phyloP scores from a whole-genome alignment of 1,140 invertebrate genomes.

The Drosophila ercepeae region DNA sequence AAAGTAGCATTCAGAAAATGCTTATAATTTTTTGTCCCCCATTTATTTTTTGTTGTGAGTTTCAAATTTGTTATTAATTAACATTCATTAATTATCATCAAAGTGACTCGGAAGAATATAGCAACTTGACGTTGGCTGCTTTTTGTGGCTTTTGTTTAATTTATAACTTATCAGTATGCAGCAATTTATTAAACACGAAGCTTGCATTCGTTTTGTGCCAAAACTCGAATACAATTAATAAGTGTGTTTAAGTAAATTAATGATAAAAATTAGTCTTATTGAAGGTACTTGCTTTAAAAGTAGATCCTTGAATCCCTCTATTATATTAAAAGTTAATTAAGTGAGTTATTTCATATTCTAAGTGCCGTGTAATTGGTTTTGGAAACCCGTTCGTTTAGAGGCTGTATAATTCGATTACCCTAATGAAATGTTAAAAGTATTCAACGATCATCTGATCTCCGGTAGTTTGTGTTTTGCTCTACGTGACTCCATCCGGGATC shows the following conservation, averaged over 20 bases:
- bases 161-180: constrained; percentile 50
- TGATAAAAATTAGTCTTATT: neutral
- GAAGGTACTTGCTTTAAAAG: neutral
- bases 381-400: constrained; percentile 43
- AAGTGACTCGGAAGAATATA: constrained; percentile 44
- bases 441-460: constrained; percentile 25
- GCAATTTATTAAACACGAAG: constrained; percentile 37
- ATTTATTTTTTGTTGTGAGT: constrained; percentile 25
- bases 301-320: neutral
- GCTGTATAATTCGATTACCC: constrained; percentile 40
- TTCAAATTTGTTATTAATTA: constrained; percentile 77
- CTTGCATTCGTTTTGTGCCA: constrained; percentile 30
- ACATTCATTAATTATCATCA: constrained; percentile 63
- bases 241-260: constrained; percentile 16
- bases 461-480: constrained; percentile 11
- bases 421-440: constrained; percentile 44
- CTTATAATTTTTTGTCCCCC: constrained; percentile 46
- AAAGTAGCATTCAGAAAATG: constrained; percentile 58
- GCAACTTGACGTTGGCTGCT: constrained; percentile 45
- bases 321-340: constrained; percentile 7
- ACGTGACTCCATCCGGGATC: constrained; percentile 47
- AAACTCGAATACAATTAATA: constrained; percentile 23
- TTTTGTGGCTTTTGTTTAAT: constrained; percentile 60
- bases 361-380: constrained; percentile 20
- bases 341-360: constrained; percentile 25